Conservation (phyloP, 2,797 vertebrate species). For the Sebastes reedi region DNA sequence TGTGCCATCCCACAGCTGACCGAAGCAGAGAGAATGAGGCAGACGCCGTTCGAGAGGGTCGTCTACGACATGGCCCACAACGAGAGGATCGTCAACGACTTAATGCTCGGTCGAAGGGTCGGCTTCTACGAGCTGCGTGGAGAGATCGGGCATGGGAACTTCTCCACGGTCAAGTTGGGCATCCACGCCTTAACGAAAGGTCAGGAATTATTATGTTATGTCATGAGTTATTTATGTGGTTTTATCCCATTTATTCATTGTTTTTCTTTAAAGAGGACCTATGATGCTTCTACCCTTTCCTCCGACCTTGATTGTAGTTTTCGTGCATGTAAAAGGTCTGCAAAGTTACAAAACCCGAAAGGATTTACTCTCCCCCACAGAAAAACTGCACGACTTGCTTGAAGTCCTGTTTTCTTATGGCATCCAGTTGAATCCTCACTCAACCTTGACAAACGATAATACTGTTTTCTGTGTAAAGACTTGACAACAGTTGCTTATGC, state of each 20-base stretch:
- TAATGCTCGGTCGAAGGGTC: slow-evolving; percentile 77
- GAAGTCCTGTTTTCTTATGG: background rate
- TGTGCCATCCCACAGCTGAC: slow-evolving; percentile 54
- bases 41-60: slow-evolving; percentile 77
- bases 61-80: slow-evolving; percentile 83
- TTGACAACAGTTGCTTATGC: background rate
- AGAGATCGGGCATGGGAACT: slow-evolving; percentile 83
- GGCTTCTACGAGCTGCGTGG: slow-evolving; percentile 85
- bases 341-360: too few relatives aligned
- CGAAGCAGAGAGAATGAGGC: slow-evolving; percentile 62
- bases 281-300: rapidly evolving
- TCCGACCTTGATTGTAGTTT: too few relatives aligned
- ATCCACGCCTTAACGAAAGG: slow-evolving; percentile 84
- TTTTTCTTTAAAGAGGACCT: background rate
- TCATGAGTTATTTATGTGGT: background rate
- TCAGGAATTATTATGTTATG: slow-evolving; percentile 34
- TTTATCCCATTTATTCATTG: background rate
- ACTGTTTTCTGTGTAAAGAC: background rate
- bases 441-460: too few relatives aligned
- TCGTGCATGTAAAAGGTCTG: too few relatives aligned
- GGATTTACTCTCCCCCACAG: too few relatives aligned
- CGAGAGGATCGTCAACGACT: slow-evolving; percentile 71
- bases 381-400: too few relatives aligned
- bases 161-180: slow-evolving; percentile 82
- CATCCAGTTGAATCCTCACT: background rate